Percentiles rank a stretch among this genome's conserved stretches.
Evolutionary conservation across 2,888 invertebrate species (phyloP).

Genomic region (Cerceris rybyensis): DNA sequence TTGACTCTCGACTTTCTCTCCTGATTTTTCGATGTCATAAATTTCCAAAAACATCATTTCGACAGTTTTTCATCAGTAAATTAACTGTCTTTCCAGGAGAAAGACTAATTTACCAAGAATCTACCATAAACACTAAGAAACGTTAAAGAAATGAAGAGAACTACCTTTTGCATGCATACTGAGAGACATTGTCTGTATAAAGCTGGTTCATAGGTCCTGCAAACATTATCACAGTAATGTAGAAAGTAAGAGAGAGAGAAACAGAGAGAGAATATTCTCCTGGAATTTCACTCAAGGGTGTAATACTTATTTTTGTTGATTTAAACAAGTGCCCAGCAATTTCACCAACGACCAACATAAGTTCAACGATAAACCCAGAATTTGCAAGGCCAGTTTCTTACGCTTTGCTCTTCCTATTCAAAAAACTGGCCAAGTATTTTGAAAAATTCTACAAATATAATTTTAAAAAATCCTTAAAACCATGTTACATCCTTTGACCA

Average conservation of each 20-base stretch:
- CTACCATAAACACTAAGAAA: conserved; percentile 55
- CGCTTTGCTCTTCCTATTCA: no score
- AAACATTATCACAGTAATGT: conserved; percentile 67
- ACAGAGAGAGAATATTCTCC: conserved; percentile 37
- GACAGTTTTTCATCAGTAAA: not conserved
- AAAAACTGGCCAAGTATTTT: no score
- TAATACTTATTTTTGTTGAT: conserved; percentile 6
- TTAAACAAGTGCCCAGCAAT: not conserved
- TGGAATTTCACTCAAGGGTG: conserved; percentile 55
- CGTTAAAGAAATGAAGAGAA: conserved; percentile 65
- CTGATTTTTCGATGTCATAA: no score
- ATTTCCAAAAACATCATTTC: not conserved
- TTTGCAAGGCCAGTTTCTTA: no score
- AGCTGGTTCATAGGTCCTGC: conserved; percentile 73
- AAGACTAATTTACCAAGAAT: conserved; percentile 21
- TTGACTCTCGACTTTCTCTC: no score
- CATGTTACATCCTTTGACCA: no score
- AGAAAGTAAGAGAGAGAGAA: conserved; percentile 18
- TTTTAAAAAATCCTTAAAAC: no score
- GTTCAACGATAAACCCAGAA: not conserved
- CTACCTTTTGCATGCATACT: conserved; percentile 75
- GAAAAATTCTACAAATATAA: no score
- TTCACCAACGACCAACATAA: no score
- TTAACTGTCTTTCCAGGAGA: not conserved
- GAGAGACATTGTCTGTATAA: conserved; percentile 74